Percentiles rank a stretch among this genome's conserved stretches.
Conservation (phyloP, 1,140 invertebrate species). For the Cyrtorhinus lividipennis region DNA sequence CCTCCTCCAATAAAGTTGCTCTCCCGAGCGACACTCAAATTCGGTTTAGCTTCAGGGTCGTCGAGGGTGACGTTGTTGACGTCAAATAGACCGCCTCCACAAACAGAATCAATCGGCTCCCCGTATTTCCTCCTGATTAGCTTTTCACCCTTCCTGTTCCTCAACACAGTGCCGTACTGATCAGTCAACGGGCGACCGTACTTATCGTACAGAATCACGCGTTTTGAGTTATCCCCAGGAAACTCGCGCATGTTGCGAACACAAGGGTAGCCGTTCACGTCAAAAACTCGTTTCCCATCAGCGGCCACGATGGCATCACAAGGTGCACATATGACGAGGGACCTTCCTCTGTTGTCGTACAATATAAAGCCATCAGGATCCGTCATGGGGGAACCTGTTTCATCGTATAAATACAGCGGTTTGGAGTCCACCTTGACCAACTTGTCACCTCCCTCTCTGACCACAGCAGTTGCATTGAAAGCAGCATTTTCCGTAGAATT, state of each 20-base stretch:
- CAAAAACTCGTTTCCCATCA: neutral
- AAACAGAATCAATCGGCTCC: neutral
- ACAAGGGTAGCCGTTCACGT: constrained; percentile 1
- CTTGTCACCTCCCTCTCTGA: neutral
- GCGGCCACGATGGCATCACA: neutral
- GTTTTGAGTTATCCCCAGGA: neutral
- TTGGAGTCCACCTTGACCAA: neutral
- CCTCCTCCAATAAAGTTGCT: neutral
- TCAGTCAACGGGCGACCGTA: constrained; percentile 8
- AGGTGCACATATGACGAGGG: neutral
- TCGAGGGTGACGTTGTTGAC: neutral
- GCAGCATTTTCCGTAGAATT: neutral
- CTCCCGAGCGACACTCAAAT: neutral
- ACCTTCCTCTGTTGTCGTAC: neutral
- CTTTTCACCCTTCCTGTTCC: constrained; percentile 1
- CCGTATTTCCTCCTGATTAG: neutral
- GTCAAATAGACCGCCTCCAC: constrained; percentile 1
- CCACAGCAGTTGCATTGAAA: neutral
- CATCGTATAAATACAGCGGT: constrained; percentile 1
- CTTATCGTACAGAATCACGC: neutral
- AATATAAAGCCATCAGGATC: constrained; percentile 3
- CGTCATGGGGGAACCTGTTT: constrained; percentile 1
- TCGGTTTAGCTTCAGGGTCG: neutral
- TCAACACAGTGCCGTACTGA: constrained; percentile 5
- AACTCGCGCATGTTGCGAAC: neutral